phyloP scores from a whole-genome alignment of 2,888 invertebrate genomes.

The Lasioglossum leucozonium region DNA sequence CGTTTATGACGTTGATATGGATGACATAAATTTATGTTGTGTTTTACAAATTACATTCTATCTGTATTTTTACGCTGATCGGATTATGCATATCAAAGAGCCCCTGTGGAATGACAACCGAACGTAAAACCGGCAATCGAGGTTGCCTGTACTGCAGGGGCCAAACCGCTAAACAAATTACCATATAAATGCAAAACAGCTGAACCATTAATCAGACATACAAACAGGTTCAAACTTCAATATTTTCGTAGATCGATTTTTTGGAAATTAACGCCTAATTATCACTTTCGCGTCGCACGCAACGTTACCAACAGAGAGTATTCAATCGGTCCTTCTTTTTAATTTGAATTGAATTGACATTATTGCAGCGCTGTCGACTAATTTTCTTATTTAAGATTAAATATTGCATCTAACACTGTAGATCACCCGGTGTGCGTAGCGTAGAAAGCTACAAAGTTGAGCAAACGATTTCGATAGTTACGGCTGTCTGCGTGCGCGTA shows the following conservation, averaged over 20 bases:
- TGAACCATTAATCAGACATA: neutral
- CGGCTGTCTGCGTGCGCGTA: neutral
- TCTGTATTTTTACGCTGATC: neutral
- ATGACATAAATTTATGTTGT: neutral
- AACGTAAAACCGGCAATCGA: neutral
- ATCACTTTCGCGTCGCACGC: neutral
- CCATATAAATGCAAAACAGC: neutral
- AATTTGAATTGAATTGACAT: neutral
- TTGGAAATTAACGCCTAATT: neutral
- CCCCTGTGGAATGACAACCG: conserved; percentile 13
- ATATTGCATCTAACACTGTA: neutral
- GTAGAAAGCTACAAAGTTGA: neutral
- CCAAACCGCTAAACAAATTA: neutral
- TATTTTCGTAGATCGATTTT: neutral
- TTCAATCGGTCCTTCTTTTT: neutral
- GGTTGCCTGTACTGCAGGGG: neutral
- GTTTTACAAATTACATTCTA: neutral
- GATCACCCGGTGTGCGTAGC: neutral
- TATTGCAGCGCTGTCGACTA: neutral
- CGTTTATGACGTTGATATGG: neutral
- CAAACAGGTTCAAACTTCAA: neutral
- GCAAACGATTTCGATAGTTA: neutral
- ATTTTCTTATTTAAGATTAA: neutral
- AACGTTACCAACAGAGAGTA: neutral
- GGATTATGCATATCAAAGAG: neutral